These are phyloP conservation scores for Eupithecia vulgata DNA, from an alignment of 2,888 invertebrate genomes.

Conservation along the genomic window DNA sequence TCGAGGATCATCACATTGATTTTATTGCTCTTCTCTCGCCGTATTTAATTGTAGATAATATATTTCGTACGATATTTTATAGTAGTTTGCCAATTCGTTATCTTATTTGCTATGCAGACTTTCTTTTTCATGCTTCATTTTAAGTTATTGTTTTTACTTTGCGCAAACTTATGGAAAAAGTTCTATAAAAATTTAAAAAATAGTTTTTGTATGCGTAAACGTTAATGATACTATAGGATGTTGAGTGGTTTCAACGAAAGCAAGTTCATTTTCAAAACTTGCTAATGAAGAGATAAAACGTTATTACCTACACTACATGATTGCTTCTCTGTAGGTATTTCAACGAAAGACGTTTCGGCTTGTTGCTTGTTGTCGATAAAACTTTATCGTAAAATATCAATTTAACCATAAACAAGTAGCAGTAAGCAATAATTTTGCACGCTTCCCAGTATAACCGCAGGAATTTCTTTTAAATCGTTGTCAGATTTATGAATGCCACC, in stretches of 20 bases:
- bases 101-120: conserved; percentile 50
- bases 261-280: not conserved
- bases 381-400: conserved; percentile 66
- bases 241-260: not conserved
- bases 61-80: conserved; percentile 57
- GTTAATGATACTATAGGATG: not conserved
- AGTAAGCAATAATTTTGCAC: conserved; percentile 67
- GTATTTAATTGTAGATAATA: conserved; percentile 61
- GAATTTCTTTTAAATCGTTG: conserved; percentile 68
- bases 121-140: conserved; percentile 45
- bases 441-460: conserved; percentile 62
- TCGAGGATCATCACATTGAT: conserved; percentile 66
- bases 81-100: conserved; percentile 60
- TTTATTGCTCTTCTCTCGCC: conserved; percentile 60
- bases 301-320: not conserved
- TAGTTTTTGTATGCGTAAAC: not conserved
- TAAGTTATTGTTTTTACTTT: not conserved
- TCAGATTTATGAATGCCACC: conserved; percentile 78
- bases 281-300: conserved; percentile 2
- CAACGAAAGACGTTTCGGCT: conserved; percentile 47
- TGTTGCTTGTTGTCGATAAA: conserved; percentile 63
- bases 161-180: not conserved
- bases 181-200: not conserved
- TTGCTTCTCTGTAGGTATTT: not conserved
- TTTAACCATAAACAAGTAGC: conserved; percentile 57